Evolutionary conservation across 2,888 invertebrate species (phyloP), one percentile per base, ranked within the genome.

Genomic region (Lasioglossum vierecki): DNA sequence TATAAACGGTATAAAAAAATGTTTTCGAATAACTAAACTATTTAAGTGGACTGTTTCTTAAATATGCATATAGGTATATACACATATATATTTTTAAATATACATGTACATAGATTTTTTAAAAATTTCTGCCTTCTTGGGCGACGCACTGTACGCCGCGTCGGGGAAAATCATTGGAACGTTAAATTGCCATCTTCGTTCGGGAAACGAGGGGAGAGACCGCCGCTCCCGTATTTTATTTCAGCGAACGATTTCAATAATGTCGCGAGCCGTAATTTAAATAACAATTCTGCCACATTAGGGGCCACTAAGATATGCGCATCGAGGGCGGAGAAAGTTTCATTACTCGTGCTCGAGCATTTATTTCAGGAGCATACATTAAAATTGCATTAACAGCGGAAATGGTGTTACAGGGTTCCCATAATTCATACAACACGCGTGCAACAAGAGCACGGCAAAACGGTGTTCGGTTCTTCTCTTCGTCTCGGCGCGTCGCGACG

Each of bases 301-400:
- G 30, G 60, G 22, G 30, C 4, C 41, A 46, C 72, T 53, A 74
- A 78, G 77, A 79, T 77, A 86, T 76, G 87, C 76, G 30, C 81
- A 81, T 87, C 53, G 89, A 22, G 39, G n/a, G 11, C 39, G 41
- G 80, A 49, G 71, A 83, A 90, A 88, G 83, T 90, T 90, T 86
- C 88, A 84, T 88, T 84, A 83, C 81, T 76, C 57, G 77, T 35
- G 22, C 3, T 49, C 71, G 41, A 71, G 79, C 85, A 76, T 85
- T 66, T 90, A 88, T 88, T 90, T 84, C 83, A 72, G 39, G 68
- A 85, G 83, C 86, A 84, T 71, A 72, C 88, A 89, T 90, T 90
- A 90, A 88, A 89, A 88, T 83, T 86, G 83, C 88, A 88, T 90
- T 89, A 90, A 87, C 85, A 76, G 74, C 41, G 81, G 82, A 85